Evolutionary conservation across 1,140 invertebrate species (phyloP), one percentile per base, ranked within the genome.

Genomic region (Hylyphantes graminicola): DNA sequence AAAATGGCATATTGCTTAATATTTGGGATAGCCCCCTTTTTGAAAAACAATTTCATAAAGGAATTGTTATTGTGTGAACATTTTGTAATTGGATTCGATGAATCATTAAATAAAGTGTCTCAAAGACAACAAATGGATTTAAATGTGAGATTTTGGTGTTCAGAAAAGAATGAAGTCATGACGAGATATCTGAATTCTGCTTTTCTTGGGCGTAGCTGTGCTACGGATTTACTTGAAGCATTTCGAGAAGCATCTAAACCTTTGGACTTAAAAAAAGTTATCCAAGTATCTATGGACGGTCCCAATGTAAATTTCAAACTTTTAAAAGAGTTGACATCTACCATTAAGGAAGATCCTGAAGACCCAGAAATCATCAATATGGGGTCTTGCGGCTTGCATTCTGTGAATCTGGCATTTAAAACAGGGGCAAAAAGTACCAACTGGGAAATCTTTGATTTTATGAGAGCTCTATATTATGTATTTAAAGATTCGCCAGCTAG

Each of bases 261-360:
- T 63, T 63, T 63, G 15, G 19, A 63, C 4, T 63, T 63, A 19
- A 63, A 63, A 11, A 5, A 63, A 63, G 15, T 63, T 63, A 17
- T 63, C 9, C 61, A 63, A 19, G 61, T 63, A 63, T 63, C 61
- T 17, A 63, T 63, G 61, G 19, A n/a, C 61, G 13, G 15, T 19
- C 13, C 61, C 61, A 63, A 63, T 63, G 61, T 19, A 17, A 63
- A 63, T 63, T 63, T 63, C 61, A 63, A 63, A 63, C 19, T 63
- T 7, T 63, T 11, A 57, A 57, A 57, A 57, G 55, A 57, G 15
- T 15, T 57, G 55, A 57, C 55, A 57, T 57, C n/a, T n/a, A n/a
- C 10, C 55, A 57, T 57, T 57, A 57, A 0, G 15, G 55, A 57
- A 10, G 15, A 15, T 57, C 15, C 10, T 57, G 55, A n/a, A 57